Evolutionary conservation across 2,797 vertebrate species (phyloP).

Genomic region (Saxicola maurus): DNA sequence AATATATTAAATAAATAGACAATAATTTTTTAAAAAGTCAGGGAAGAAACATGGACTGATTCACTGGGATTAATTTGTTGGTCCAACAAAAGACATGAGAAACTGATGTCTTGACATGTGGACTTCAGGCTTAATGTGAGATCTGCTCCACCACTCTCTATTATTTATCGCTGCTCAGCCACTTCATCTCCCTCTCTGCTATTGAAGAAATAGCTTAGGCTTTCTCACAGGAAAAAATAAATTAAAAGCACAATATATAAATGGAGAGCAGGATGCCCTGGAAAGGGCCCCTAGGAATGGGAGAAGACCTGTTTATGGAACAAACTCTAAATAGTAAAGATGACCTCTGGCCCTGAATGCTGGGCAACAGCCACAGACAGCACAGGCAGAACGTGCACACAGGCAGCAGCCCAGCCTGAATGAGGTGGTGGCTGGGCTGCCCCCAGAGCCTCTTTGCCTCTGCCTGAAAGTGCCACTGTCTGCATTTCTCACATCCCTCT

Average conservation of each 20-base stretch:
- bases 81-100: background rate
- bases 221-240: background rate
- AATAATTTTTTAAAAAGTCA: background rate
- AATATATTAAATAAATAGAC: background rate
- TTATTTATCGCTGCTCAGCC: background rate
- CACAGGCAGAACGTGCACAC: background rate
- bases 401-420: background rate
- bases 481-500: slow-evolving; percentile 26
- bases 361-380: background rate
- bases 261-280: background rate
- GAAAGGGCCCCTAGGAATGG: background rate
- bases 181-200: background rate
- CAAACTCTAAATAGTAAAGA: background rate
- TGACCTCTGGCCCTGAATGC: background rate
- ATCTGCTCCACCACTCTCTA: background rate
- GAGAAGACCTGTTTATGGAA: background rate
- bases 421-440: background rate
- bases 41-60: background rate
- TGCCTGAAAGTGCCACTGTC: background rate
- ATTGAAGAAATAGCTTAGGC: background rate
- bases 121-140: background rate
- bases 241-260: background rate
- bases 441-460: rapidly evolving
- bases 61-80: background rate
- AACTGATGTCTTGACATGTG: background rate